These are phyloP conservation scores for Petrocephalus microphthalmus DNA, from an alignment of 2,113 vertebrate genomes.

Conservation along the genomic window DNA sequence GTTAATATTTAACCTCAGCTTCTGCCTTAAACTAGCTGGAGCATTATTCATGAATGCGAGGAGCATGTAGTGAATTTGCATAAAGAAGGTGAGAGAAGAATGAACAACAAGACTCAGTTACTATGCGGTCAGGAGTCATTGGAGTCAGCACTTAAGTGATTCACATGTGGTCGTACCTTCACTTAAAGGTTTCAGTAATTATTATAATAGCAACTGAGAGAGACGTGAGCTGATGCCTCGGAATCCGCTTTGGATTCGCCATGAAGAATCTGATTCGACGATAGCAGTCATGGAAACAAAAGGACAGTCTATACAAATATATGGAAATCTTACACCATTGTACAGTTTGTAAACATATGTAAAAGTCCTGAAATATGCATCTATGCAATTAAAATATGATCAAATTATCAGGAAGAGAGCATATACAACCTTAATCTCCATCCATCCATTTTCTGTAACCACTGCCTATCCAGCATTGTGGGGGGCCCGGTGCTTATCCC, in stretches of 20 bases:
- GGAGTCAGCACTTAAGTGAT: not conserved
- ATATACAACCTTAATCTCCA: not conserved
- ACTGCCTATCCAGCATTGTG: too few relatives aligned
- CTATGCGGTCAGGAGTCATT: not conserved
- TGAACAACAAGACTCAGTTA: not conserved
- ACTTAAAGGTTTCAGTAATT: not conserved
- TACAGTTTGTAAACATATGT: not conserved
- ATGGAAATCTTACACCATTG: not conserved
- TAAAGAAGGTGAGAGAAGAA: not conserved
- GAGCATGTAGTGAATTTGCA: not conserved
- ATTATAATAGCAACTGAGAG: not conserved
- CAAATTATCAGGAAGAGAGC: not conserved
- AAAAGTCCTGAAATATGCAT: not conserved
- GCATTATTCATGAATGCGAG: not conserved
- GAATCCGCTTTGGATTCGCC: not conserved
- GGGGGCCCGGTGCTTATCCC: too few relatives aligned
- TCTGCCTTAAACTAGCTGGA: not conserved
- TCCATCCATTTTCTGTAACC: not conserved
- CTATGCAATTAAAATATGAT: not conserved
- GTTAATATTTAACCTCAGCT: slow-evolving; percentile 3
- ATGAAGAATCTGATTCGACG: not conserved
- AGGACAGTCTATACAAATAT: not conserved
- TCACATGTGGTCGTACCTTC: not conserved
- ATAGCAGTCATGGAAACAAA: not conserved
- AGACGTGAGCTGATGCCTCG: not conserved